Percentiles rank a stretch among this genome's conserved stretches.
Evolutionary conservation across 2,797 vertebrate species (phyloP).

Genomic region (Pangasius sanitwongsei): DNA sequence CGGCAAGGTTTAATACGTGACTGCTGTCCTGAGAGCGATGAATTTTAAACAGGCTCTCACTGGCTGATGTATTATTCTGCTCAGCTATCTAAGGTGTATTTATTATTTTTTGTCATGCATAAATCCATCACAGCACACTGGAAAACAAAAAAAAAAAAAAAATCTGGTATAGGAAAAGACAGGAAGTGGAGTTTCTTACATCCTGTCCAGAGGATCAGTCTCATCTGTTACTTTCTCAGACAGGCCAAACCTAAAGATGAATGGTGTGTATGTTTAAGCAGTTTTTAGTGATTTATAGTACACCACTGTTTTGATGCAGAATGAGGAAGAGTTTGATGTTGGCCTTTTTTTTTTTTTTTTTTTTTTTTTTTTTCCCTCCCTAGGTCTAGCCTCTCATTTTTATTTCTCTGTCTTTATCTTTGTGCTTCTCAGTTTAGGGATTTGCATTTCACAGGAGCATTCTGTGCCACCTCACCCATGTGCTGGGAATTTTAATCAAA

Average conservation of each 20-base stretch:
- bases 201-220: constrained; percentile 20
- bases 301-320: background rate
- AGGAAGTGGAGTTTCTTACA: constrained; percentile 54
- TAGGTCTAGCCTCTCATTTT: background rate
- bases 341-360: background rate
- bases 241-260: constrained; percentile 23
- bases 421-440: constrained; percentile 53
- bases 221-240: constrained; percentile 26
- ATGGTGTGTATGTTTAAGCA: constrained; percentile 22
- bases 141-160: constrained; percentile 51
- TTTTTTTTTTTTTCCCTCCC: too few relatives aligned
- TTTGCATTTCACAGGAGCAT: constrained; percentile 78
- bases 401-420: background rate
- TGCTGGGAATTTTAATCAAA: constrained; percentile 75
- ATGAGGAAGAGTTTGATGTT: constrained; percentile 14
- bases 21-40: constrained; percentile 51
- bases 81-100: constrained; percentile 59
- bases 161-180: constrained; percentile 8
- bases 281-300: constrained; percentile 36
- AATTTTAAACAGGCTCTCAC: constrained; percentile 62
- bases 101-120: constrained; percentile 58
- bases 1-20: background rate
- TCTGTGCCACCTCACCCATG: constrained; percentile 71
- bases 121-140: constrained; percentile 58
- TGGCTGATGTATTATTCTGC: constrained; percentile 57